Percentiles rank a stretch among this genome's conserved stretches.
Conservation (phyloP, 2,888 invertebrate genomes). For the Cheilosia soror region DNA sequence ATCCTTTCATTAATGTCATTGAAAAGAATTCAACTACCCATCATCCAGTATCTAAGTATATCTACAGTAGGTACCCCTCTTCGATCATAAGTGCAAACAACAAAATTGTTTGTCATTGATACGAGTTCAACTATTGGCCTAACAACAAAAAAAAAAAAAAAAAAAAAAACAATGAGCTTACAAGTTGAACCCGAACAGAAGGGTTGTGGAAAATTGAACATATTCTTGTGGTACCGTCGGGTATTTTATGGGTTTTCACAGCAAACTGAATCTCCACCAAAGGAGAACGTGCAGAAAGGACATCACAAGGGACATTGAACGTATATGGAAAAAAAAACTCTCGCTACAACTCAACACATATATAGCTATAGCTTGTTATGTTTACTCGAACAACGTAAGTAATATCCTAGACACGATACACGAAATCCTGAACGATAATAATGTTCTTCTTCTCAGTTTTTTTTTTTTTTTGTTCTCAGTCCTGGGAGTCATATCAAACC, state of each 20-base stretch:
- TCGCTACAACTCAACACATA: slow-evolving; percentile 25
- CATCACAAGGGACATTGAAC: slow-evolving; percentile 28
- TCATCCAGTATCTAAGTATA: background rate
- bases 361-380: background rate
- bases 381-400: slow-evolving; percentile 48
- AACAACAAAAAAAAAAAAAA: background rate
- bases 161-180: slow-evolving; percentile 28
- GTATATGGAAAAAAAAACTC: slow-evolving; percentile 7
- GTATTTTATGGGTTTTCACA: slow-evolving; percentile 59
- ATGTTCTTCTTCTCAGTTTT: slow-evolving; percentile 8
- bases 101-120: slow-evolving; percentile 54
- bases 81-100: slow-evolving; percentile 56
- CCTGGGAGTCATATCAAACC: slow-evolving; percentile 25
- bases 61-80: background rate
- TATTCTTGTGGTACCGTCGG: slow-evolving; percentile 39
- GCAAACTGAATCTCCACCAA: slow-evolving; percentile 28
- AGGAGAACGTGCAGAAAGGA: slow-evolving; percentile 42
- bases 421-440: slow-evolving; percentile 37
- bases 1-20: slow-evolving; percentile 10
- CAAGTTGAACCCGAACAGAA: slow-evolving; percentile 30
- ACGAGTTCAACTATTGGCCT: slow-evolving; percentile 22
- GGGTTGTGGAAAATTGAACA: slow-evolving; percentile 53
- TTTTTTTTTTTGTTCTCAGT: background rate
- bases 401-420: slow-evolving; percentile 45
- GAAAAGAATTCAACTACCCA: slow-evolving; percentile 8